A percentile compares a stretch with the other conserved stretches of the same genome.
Evolutionary conservation across 2,888 invertebrate genomes (phyloP).

Genomic region (Archaeoteleia sp.): DNA sequence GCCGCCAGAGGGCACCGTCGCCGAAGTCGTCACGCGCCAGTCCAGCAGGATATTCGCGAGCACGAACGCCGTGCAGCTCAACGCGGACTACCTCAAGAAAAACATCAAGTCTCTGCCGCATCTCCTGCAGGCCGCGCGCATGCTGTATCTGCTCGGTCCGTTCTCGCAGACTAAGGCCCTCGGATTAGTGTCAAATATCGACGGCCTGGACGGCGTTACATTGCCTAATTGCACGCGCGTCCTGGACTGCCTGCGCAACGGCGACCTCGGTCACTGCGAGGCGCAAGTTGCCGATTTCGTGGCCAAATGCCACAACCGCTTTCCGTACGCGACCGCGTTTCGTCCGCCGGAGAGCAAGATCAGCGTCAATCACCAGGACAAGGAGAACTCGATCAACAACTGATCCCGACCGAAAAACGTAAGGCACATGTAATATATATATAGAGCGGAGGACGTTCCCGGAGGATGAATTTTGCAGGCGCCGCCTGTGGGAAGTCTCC

Average conservation of each 20-base stretch:
- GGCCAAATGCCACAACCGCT: conserved; percentile 82
- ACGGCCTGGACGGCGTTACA: conserved; percentile 73
- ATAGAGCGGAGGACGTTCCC: no score
- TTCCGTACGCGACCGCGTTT: conserved; percentile 88
- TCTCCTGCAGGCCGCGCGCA: conserved; percentile 88
- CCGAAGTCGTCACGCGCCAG: conserved; percentile 76
- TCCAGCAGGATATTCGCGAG: conserved; percentile 77
- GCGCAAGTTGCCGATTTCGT: conserved; percentile 82
- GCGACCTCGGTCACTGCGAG: conserved; percentile 87
- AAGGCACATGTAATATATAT: no score
- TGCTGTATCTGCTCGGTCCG: conserved; percentile 85
- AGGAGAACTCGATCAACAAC: conserved; percentile 69
- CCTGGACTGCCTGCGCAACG: conserved; percentile 84
- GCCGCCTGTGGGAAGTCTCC: no score
- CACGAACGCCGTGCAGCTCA: conserved; percentile 77
- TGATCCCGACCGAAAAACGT: no score
- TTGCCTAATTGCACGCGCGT: conserved; percentile 89
- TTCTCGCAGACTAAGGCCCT: conserved; percentile 79
- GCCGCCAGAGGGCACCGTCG: conserved; percentile 76
- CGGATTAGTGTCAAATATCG: conserved; percentile 78
- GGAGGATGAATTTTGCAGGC: no score
- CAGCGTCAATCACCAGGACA: conserved; percentile 67
- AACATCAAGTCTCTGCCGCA: conserved; percentile 81
- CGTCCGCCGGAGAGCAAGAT: conserved; percentile 64
- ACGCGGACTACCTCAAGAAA: conserved; percentile 75